phyloP scores from a whole-genome alignment of 2,113 vertebrate species.

The Plectropomus leopardus region DNA sequence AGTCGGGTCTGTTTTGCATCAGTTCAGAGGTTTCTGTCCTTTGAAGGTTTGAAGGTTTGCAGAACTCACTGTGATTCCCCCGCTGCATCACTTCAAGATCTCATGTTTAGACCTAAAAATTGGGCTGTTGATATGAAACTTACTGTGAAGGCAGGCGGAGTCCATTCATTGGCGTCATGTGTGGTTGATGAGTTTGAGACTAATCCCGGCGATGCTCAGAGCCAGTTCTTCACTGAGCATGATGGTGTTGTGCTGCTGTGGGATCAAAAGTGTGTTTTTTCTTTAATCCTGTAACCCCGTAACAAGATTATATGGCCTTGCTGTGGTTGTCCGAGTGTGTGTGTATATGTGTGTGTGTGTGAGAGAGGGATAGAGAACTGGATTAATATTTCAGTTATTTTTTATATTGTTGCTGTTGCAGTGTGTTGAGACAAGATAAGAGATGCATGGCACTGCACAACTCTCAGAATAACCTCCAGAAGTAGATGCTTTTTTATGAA shows the following conservation, averaged over 20 bases:
- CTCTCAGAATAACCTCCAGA: slow-evolving; percentile 22
- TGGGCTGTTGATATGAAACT: not conserved
- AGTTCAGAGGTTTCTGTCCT: not conserved
- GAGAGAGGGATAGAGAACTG: slow-evolving; percentile 36
- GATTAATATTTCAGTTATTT: slow-evolving; percentile 59
- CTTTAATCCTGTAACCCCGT: slow-evolving; percentile 56
- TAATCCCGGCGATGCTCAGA: slow-evolving; percentile 9
- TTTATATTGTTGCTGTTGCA: slow-evolving; percentile 36
- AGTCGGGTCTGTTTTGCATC: not conserved
- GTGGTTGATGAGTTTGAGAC: slow-evolving; percentile 30
- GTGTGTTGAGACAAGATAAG: slow-evolving; percentile 65
- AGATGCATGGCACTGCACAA: slow-evolving; percentile 4
- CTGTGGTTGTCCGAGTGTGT: slow-evolving; percentile 23
- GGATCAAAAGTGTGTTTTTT: slow-evolving; percentile 48
- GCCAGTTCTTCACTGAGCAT: slow-evolving; percentile 4
- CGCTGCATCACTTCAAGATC: not conserved
- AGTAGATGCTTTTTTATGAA: not conserved
- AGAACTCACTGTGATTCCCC: not conserved
- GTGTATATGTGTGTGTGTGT: slow-evolving; percentile 11
- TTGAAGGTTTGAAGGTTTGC: not conserved
- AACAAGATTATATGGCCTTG: slow-evolving; percentile 56
- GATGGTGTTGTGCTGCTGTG: slow-evolving; percentile 18
- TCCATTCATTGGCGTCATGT: not conserved
- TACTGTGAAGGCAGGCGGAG: not conserved
- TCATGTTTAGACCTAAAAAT: not conserved